Evolutionary conservation across 1,140 invertebrate species (phyloP), one percentile per base, ranked within the genome.

Genomic region (Monochamus saltuarius): DNA sequence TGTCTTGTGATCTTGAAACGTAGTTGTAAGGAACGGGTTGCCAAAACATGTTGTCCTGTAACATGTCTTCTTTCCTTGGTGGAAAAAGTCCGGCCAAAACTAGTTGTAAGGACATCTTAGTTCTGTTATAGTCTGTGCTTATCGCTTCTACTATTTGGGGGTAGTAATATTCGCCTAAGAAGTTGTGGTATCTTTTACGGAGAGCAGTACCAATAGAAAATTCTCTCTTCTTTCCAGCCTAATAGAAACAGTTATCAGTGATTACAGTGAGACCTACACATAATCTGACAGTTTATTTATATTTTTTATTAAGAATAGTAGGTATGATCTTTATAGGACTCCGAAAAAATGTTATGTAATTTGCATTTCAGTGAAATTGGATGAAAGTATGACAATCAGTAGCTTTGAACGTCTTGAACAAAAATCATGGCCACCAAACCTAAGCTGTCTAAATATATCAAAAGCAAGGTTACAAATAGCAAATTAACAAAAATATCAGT

Each of bases 1-100:
- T 53, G 46, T 70, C 68, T 19, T 57, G 34, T 35, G 22, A 9
- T 42, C 57, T 49, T 0, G 66, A 51, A 1, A 58, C 13, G 37
- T 55, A 64, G 45, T 66, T 66, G 37, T 96, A 86, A 0, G 94
- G 90, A 65, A 97, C 86, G 0, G 94, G 94, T 67, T 92, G 90
- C 94, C 94, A 97, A 0, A 74, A 69, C 37, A 96, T 77, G 45
- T 84, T 76, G 0, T 80, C 72, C 65, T 91, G 82, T 83, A 92
- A 93, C 49, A 84, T 78, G 67, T 91, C 85, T 36, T 84, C 77
- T 4, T 81, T 76, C 22, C 75, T 73, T 0, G 92, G 92, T n/a
- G 88, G 89, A 78, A 86, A 96, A 37, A 97, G 78, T 14, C 90
- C 92, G 4, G 93, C 92, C 22, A 97, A 78, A 52, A 94, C 82